phyloP scores from a whole-genome alignment of 2,797 vertebrate genomes.

The Schizopygopsis pylzovi region DNA sequence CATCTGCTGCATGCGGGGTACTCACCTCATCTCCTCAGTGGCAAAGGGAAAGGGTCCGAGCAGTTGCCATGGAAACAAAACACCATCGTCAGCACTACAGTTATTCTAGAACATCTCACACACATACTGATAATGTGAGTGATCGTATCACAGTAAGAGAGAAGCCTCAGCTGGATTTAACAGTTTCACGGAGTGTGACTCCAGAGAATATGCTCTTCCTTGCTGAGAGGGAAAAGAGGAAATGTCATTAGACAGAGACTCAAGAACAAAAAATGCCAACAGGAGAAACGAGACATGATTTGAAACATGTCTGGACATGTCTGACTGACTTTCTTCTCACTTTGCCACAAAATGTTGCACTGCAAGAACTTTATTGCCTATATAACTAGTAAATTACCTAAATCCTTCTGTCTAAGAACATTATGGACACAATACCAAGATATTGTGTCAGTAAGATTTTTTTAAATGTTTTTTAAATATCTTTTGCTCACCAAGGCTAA shows the following conservation, averaged over 20 bases:
- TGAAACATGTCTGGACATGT: neutral
- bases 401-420: neutral
- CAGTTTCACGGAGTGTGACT: slow-evolving; percentile 34
- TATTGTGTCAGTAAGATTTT: neutral
- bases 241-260: slow-evolving; percentile 19
- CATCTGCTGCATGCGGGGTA: slow-evolving; percentile 48
- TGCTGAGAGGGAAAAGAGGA: slow-evolving; percentile 17
- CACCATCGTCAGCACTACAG: slow-evolving; percentile 32
- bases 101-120: neutral
- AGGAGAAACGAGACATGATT: neutral
- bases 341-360: neutral
- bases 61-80: slow-evolving; percentile 37
- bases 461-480: neutral
- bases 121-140: slow-evolving; percentile 3
- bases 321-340: neutral
- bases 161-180: slow-evolving; percentile 37
- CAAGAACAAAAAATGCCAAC: slow-evolving; percentile 7
- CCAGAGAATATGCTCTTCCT: slow-evolving; percentile 20
- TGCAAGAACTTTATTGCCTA: neutral
- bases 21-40: slow-evolving; percentile 40
- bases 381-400: neutral
- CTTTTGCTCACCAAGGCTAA: neutral
- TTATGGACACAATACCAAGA: neutral
- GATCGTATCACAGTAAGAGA: neutral
- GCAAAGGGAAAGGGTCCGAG: slow-evolving; percentile 10